Evolutionary conservation across 2,888 invertebrate species (phyloP), one percentile per base, ranked within the genome.

Genomic region (Adelphocoris suturalis): DNA sequence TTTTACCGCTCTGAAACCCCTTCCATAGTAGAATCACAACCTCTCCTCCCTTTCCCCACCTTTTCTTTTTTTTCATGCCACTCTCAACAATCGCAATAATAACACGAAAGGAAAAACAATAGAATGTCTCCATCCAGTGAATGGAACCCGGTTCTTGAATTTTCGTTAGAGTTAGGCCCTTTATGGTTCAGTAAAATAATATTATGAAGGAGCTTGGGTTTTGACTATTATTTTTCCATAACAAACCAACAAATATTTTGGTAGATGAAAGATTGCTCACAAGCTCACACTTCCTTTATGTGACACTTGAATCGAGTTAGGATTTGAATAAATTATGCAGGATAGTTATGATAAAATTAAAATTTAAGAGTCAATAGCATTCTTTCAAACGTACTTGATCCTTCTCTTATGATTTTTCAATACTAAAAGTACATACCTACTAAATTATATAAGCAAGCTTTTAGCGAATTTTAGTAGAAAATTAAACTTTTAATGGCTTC

Each of bases 11-110:
- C 28, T 19, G 68, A 57, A 57, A 16, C 57, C 57, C 23, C 23
- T 13, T 68, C 78, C 78, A 37, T 76, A 76, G 27, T 78, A 16
- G 37, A 78, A 78, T 78, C 28, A 78, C 78, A 78, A 68, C 68
- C 19, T 68, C 52, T 52, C 52, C 16, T 68, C 68, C 68, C 68
- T 16, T 2, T 52, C 52, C 52, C 52, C 11, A 52, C 52, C 52
- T 14, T 16, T 68, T 23, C 5, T 12, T 68, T 68, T 68, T 68
- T 68, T 68, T 23, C 14, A 16, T 19, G 23, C 68, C 13, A 23
- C 68, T 23, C 23, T 68, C 19, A 68, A 68, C 68, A 68, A 68
- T 68, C 68, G 68, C 68, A 68, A 68, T 23, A 68, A 68, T 68
- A 68, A 68, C 23, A 68, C 68, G 68, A 68, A 23, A 68, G 68